Evolutionary conservation across 2,113 vertebrate species (phyloP), one percentile per base, ranked within the genome.

Genomic region (Litocranius walleri): DNA sequence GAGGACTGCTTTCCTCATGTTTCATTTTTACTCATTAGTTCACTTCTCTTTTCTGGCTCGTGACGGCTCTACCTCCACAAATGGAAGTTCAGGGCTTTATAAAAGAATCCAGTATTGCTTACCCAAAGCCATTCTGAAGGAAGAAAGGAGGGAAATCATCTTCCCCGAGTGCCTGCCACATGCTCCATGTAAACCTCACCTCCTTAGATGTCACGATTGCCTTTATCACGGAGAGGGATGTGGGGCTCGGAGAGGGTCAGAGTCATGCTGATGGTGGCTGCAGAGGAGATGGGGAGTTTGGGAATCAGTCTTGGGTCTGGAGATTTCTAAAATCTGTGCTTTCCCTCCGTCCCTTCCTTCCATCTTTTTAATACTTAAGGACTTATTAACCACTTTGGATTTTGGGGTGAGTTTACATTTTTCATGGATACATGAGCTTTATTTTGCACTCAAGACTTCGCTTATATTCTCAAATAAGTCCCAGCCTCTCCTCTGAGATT

Each of bases 151-250:
- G 27, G 50, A 83, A 57, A 14, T 54, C 43, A 0, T 25, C 40
- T 27, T 67, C 91, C n/a, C 83, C 1, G 15, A 40, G 82, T 19
- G 83, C 6, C 6, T 30, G 36, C 90, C 57, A 0, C 6, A 1
- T 9, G 50, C 61, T 90, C 2, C n/a, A 30, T 29, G 83, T 83
- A 25, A 25, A 17, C 33, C 17, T 57, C 61, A 9, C 23, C 23
- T 14, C 30, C 30, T 1, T 5, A n/a, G 88, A 19, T n/a, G 1
- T 1, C 17, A 5, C 4, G 5, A 33, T 17, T 36, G 6, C 45
- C 1, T 0, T 74, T 1, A 21, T 50, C 57, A 45, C 0, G 14
- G 57, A 48, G 57, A 40, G 48, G 59, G 10, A 12, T 29, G 45
- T 33, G 54, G 91, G 67, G 15, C 21, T 36, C 23, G n/a, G 23